Base-by-base conservation (phyloP, 37 sponge, comb jelly and placozoan genomes). In the Theonella swinhoei region DNA sequence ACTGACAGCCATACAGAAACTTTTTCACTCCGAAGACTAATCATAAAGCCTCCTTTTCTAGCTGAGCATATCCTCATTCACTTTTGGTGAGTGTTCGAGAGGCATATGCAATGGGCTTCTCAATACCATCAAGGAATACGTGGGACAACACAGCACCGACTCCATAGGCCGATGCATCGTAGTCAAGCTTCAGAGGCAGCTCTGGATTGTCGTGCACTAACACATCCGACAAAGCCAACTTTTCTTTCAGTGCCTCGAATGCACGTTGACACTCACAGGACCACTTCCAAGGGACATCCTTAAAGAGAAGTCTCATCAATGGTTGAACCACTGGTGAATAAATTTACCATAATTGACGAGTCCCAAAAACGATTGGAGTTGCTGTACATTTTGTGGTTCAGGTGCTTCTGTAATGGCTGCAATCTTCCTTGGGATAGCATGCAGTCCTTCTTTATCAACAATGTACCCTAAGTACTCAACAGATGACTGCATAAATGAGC, bases 1-100 rank as follows among this genome's bases (percentile, higher is more conserved):
- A 93, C 0, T 75, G 34, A 26, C 75, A n/a, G 23, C 89, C 93
- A 85, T 74, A 92, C 30, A 92, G 89, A 33, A 88, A 60, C 41
- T 67, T 39, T 69, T 80, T 68, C 9, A 77, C 64, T 62, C 64
- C 77, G 64, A 62, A 77, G 2, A 77, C 77, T 3, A 77, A 62
- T 2, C 64, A 62, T 9, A 77, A 64, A 33, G 77, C 77, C 62
- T 77, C 77, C 34, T 29, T 77, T 62, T 77, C 70, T 4, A 76
- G 23, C 54, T 76, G 62, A 23, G 60, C 24, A 4, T 31, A 60
- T 8, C 26, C 34, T 11, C 19, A 0, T 72, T 31, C 72, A 26
- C 42, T 72, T 31, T 8, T 38, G 34, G 68, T 30, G 31, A 67
- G 68, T 17, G 68, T 67, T n/a, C 78, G 64, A 22, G 86, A 85